These are phyloP conservation scores for Eupithecia pulchellata DNA, from an alignment of 2,888 invertebrate genomes.

Conservation along the genomic window DNA sequence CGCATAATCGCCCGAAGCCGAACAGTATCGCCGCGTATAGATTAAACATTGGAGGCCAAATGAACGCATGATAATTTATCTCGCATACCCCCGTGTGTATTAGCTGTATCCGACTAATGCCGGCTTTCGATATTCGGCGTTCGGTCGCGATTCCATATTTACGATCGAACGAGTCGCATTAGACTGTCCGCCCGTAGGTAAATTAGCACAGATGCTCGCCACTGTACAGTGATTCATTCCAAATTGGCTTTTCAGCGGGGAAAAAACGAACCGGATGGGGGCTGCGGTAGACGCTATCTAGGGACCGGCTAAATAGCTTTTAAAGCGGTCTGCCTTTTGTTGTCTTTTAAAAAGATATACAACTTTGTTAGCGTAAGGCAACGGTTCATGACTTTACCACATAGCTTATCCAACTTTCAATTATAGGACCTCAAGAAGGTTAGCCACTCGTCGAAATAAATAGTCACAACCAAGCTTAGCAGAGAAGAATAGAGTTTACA, in stretches of 20 bases:
- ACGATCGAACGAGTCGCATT: constrained; percentile 82
- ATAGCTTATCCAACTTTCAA: background rate
- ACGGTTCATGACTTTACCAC: background rate
- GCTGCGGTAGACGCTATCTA: constrained; percentile 74
- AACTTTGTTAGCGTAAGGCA: constrained; percentile 26
- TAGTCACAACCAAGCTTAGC: constrained; percentile 19
- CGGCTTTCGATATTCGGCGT: constrained; percentile 84
- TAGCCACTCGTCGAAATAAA: constrained; percentile 2
- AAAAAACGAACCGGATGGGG: constrained; percentile 64
- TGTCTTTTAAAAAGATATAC: constrained; percentile 38
- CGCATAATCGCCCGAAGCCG: constrained; percentile 67
- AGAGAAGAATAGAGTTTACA: background rate
- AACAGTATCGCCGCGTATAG: constrained; percentile 74
- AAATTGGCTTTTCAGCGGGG: constrained; percentile 84
- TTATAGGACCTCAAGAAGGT: too few species aligned
- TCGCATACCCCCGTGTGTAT: constrained; percentile 82
- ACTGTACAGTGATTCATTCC: constrained; percentile 85
- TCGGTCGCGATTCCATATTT: constrained; percentile 83
- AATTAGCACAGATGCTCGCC: constrained; percentile 85
- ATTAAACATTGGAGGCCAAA: constrained; percentile 84
- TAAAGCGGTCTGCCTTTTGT: constrained; percentile 67
- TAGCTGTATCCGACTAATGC: constrained; percentile 85
- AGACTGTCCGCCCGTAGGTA: constrained; percentile 85
- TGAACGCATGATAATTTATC: constrained; percentile 84
- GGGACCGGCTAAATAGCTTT: constrained; percentile 78